A percentile compares a stretch with the other conserved stretches of the same genome.
Conservation (phyloP, 2,113 vertebrate species). For the Dromaius novaehollandiae region DNA sequence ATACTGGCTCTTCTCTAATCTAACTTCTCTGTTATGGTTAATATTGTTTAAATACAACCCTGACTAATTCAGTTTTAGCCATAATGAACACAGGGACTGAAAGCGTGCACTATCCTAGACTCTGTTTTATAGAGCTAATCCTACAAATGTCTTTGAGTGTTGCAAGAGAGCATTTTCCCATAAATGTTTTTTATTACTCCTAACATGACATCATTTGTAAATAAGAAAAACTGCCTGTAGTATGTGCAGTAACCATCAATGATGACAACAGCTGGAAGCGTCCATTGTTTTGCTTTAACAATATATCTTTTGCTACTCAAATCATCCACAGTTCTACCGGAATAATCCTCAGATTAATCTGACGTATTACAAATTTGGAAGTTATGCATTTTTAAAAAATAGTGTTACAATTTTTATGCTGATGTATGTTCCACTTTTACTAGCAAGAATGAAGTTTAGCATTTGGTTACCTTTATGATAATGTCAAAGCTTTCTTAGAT, state of each 20-base stretch:
- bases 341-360: background rate
- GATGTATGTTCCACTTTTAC: background rate
- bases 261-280: background rate
- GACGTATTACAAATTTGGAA: background rate
- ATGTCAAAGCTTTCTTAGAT: background rate
- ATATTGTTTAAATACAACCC: conserved; percentile 11
- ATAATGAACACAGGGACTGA: background rate
- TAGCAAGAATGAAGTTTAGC: background rate
- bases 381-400: background rate
- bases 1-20: background rate
- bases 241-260: background rate
- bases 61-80: conserved; percentile 21
- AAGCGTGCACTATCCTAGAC: background rate
- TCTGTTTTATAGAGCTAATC: background rate
- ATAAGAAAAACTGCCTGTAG: background rate
- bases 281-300: background rate
- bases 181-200: background rate
- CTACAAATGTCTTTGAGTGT: conserved; percentile 19
- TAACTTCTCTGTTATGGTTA: background rate
- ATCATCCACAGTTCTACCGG: background rate
- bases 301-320: background rate
- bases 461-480: background rate
- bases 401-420: background rate
- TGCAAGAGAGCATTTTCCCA: conserved; percentile 5
- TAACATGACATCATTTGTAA: background rate